These are phyloP conservation scores for Actinia tenebrosa DNA, from an alignment of 64 coral and sea anemone genomes.

Conservation along the genomic window DNA sequence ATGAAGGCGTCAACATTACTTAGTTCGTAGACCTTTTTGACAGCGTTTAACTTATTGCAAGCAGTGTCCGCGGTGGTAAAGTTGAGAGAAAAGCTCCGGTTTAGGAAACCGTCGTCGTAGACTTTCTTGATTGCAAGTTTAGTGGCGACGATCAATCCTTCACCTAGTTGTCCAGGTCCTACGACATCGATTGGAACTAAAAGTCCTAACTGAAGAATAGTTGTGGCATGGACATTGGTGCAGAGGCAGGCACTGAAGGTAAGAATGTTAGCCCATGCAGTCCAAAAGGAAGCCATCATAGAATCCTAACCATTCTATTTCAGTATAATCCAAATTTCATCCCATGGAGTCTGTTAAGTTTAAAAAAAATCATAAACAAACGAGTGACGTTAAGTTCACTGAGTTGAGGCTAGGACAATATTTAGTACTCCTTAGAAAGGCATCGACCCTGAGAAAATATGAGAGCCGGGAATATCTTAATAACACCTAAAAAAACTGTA, in stretches of 20 bases:
- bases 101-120: conserved; percentile 28
- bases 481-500: too few species aligned
- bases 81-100: conserved; percentile 46
- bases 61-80: conserved; percentile 52
- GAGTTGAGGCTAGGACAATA: too few species aligned
- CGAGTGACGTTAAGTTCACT: not conserved
- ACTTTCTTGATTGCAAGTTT: conserved; percentile 52
- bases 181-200: not conserved
- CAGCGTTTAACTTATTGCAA: conserved; percentile 55
- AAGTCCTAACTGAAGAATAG: not conserved
- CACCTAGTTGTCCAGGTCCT: conserved; percentile 33
- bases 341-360: not conserved
- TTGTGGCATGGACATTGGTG: not conserved
- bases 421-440: too few species aligned
- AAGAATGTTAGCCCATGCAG: not conserved
- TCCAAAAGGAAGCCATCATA: not conserved
- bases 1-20: conserved; percentile 59
- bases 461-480: too few species aligned
- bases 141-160: conserved; percentile 43
- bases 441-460: too few species aligned
- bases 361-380: not conserved
- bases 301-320: not conserved
- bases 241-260: not conserved
- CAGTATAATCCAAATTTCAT: not conserved
- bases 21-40: conserved; percentile 43